These are phyloP conservation scores for Eupithecia inturbata DNA, from an alignment of 2,888 invertebrate species.

Conservation along the genomic window DNA sequence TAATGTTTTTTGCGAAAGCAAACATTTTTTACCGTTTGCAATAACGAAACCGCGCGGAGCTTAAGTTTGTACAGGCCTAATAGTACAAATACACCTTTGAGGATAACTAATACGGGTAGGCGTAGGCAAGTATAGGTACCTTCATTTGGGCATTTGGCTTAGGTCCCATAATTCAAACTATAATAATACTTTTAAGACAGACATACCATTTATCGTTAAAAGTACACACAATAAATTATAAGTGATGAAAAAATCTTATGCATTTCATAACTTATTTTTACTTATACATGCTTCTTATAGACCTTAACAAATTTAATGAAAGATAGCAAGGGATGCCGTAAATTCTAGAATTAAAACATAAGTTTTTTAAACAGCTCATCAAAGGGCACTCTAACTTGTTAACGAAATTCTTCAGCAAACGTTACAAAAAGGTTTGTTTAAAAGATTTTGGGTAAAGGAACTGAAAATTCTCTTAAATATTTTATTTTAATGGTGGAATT, in stretches of 20 bases:
- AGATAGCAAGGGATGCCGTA: conserved; percentile 13
- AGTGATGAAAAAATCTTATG: no score
- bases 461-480: neutral
- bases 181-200: neutral
- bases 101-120: conserved; percentile 13
- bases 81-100: conserved; percentile 21
- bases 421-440: conserved; percentile 9
- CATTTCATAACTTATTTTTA: no score
- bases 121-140: neutral
- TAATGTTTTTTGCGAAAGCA: neutral
- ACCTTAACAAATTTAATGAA: conserved; percentile 16
- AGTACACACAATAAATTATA: neutral
- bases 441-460: neutral
- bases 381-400: conserved; percentile 35
- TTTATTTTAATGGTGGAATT: neutral
- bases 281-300: neutral
- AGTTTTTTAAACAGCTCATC: conserved; percentile 36
- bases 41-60: conserved; percentile 1
- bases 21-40: neutral
- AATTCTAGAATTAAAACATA: conserved; percentile 23
- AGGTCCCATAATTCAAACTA: neutral
- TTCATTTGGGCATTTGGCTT: neutral
- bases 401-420: conserved; percentile 27
- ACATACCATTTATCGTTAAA: neutral
- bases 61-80: conserved; percentile 24